Percentiles rank a stretch among this genome's conserved stretches.
phyloP scores from a whole-genome alignment of 2,888 invertebrate species.

The Volucella inanis region DNA sequence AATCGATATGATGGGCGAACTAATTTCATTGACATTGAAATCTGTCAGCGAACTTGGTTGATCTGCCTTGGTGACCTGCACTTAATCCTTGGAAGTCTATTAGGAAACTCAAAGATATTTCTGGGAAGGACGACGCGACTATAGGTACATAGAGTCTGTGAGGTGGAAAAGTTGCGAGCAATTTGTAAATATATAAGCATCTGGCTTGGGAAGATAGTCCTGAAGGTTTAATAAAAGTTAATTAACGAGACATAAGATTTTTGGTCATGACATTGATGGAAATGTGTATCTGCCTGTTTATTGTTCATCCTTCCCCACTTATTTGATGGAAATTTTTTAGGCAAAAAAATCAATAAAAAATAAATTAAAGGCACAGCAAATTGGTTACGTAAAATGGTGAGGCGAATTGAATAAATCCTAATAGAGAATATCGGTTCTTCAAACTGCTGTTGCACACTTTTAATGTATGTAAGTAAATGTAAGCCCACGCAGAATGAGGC shows the following conservation, averaged over 20 bases:
- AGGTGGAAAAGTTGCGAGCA: not conserved
- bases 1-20: conserved; percentile 7
- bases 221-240: conserved; percentile 16
- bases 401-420: too few species aligned
- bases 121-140: not conserved
- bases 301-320: too few species aligned
- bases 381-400: too few species aligned
- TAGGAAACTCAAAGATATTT: not conserved
- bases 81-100: conserved; percentile 1
- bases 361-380: too few species aligned
- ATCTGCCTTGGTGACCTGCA: conserved; percentile 10
- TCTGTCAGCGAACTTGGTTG: conserved; percentile 45
- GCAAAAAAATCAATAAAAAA: too few species aligned
- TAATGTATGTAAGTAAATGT: too few species aligned
- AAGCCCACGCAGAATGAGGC: too few species aligned
- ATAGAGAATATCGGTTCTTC: too few species aligned
- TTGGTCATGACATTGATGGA: conserved; percentile 7
- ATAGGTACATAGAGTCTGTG: not conserved
- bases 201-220: not conserved
- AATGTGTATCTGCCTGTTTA: not conserved
- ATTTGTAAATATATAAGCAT: not conserved
- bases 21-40: conserved; percentile 32
- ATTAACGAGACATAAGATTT: conserved; percentile 5
- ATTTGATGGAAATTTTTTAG: too few species aligned
- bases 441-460: too few species aligned